Base-by-base conservation (phyloP, 2,113 vertebrate species). In the Trematocara marginatum region DNA sequence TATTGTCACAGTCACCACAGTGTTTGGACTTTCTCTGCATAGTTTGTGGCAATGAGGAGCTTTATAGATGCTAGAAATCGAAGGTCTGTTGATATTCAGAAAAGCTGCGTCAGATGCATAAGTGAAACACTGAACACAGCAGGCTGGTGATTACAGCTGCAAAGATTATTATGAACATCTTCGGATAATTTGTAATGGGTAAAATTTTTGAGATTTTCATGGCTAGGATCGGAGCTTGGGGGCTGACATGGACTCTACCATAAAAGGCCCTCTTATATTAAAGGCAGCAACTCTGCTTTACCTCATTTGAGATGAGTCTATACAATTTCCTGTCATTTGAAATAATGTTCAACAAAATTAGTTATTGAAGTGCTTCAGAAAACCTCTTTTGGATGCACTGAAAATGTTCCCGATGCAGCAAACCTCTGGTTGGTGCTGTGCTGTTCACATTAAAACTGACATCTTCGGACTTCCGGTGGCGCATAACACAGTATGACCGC, bases 311-410 rank as follows among this genome's bases (percentile, higher is more conserved):
- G 10, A 11, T 45, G 18, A 47, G 4, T 47, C 15, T 31, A 18
- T 18, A 47, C 9, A 51, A 34, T 76, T 51, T 76, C 16, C 71
- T 34, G 9, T 76, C 42, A 0, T 31, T 76, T 76, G 16, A 64
- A 64, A 64, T 64, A 38, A 66, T 66, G 10, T 66, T 51, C 45
- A 51, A 31, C 26, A 51, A n/a, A 76, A 51, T 11, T 76, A 26
- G 42, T 49, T 49, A 12, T 18, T 76, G 16, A 47, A 18, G 45
- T 51, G 15, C 71, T 51, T 76, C 15, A 31, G 45, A 76, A 49
- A 76, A 76, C 6, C 15, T 49, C 26, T 76, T 76, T 76, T 31
- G 6, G 15, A 4, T 76, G 42, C 26, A 49, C 45, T 31, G 15
- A 18, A 76, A 51, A n/a, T 3, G 0, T 51, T 51, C 45, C 10